Base-by-base conservation (phyloP, 1,140 invertebrate genomes). In the Drosophila lacteicornis region DNA sequence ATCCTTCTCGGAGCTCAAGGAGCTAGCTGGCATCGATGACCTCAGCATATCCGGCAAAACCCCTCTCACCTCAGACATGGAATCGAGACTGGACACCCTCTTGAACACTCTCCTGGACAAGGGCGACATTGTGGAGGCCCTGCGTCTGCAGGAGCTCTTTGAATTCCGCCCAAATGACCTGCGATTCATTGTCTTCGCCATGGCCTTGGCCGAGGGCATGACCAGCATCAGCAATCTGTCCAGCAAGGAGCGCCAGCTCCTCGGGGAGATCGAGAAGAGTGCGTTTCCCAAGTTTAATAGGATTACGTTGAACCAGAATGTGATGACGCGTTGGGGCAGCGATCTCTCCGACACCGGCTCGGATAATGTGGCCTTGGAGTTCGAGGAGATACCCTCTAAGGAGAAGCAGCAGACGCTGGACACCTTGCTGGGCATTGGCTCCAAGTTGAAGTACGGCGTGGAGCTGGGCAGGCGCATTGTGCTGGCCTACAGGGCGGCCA, bases 391-490 rank as follows among this genome's bases (percentile, higher is more conserved):
- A 8, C 91, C 92, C 0, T 80, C 90, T 2, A 91, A 92, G 61
- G 90, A 92, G 30, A 92, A 92, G 27, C 90, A 85, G 46, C 86
- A 93, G 22, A 90, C 91, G 3, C 62, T 93, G 45, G 79, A 92
- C 8, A 87, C 88, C 4, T 56, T 93, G n/a, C 80, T 93, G 36
- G 91, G 92, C 42, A 92, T 93, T 36, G 88, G 88, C 0, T 92
- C 85, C 4, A 93, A 93, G 60, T 57, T 94, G 4, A 92, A 93
- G 30, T 92, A 93, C 75, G 95, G 95, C n/a, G 68, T 88, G 15
- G 92, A 93, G 60, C 92, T 94, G 45, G 95, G 93, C 3, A 92
- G 93, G 5, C 94, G 93, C 60, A 93, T 95, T 73, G 91, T 95
- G 3, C 82, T 94, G 46, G 94, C 93, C 40, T 95, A 94, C 76